Evolutionary conservation across 2,888 invertebrate species (phyloP), one percentile per base, ranked within the genome.

Genomic region (Xestobium rufovillosum): DNA sequence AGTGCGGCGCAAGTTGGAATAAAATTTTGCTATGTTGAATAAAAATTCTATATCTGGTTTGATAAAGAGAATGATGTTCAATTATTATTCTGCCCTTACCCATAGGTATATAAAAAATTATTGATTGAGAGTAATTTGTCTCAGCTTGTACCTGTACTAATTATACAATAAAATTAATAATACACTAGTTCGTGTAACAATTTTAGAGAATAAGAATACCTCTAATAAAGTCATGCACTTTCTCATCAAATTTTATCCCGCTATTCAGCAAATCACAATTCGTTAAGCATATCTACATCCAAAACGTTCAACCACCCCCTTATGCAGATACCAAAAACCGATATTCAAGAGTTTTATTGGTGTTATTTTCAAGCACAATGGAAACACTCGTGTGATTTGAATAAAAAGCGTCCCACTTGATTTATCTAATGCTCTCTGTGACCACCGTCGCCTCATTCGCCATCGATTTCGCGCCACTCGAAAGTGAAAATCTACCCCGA

Each of bases 321-420:
- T 47, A n/a, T 46, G 46, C 41, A 49, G 52, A 53, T 51, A 51
- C 52, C 38, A 41, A n/a, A n/a, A 42, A 41, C 38, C 49, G 52
- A 51, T 53, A 53, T 50, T 52, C 50, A 47, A 49, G 50, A 52
- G 44, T 40, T 39, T 44, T 51, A 52, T 52, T 46, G 46, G 48
- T 51, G 52, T 53, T 52, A 52, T 54, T 52, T 49, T 48, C 49
- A 45, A 50, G 43, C 50, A 56, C 52, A 55, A 56, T 55, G 49
- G 48, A 50, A 53, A 47, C 50, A 51, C 48, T 51, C 47, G 41
- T 48, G 49, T 44, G 55, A 55, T 53, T 53, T 55, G 54, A 57
- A 57, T 56, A 56, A 54, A 56, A 56, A 51, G 47, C 45, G 42
- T 44, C 49, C n/a, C n/a, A 45, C 49, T 48, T 53, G 54, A 54